Percentiles rank a stretch among this genome's conserved stretches.
phyloP scores from a whole-genome alignment of 2,888 invertebrate species.

The Thecocarcelia acutangulata region DNA sequence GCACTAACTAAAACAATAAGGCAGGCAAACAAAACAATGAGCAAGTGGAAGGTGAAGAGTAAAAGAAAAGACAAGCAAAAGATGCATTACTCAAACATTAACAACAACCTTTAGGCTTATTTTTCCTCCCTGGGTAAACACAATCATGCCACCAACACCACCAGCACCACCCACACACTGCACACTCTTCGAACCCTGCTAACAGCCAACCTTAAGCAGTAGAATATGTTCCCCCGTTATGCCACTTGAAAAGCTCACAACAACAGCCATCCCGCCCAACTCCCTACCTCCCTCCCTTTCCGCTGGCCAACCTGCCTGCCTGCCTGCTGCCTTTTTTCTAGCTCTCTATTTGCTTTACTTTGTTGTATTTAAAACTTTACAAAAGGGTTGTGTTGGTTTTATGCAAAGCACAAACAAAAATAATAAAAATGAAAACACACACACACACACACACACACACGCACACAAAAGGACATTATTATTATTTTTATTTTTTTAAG shows the following conservation, averaged over 20 bases:
- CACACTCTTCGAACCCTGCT: not conserved
- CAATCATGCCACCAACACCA: slow-evolving; percentile 7
- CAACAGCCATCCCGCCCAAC: not conserved
- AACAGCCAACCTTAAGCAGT: slow-evolving; percentile 20
- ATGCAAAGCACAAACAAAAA: slow-evolving; percentile 43
- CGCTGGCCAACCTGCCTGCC: not conserved
- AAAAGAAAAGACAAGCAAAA: slow-evolving; percentile 23
- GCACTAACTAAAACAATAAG: slow-evolving; percentile 6
- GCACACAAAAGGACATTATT: slow-evolving; percentile 49
- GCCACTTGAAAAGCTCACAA: not conserved
- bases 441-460: no score
- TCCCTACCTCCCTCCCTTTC: not conserved
- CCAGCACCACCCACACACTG: not conserved
- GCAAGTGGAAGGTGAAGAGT: slow-evolving; percentile 49
- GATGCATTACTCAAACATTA: slow-evolving; percentile 67
- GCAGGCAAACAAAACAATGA: slow-evolving; percentile 27
- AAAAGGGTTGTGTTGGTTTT: slow-evolving; percentile 59
- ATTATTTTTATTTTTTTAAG: slow-evolving; percentile 29
- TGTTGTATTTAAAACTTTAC: slow-evolving; percentile 59
- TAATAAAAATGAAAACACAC: slow-evolving; percentile 21
- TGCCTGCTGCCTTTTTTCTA: not conserved
- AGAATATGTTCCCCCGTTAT: not conserved
- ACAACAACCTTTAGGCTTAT: slow-evolving; percentile 55
- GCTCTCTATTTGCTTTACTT: slow-evolving; percentile 56
- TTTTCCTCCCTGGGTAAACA: slow-evolving; percentile 25